Evolutionary conservation across 64 coral and sea anemone species (phyloP).

Genomic region (Actinia tenebrosa): DNA sequence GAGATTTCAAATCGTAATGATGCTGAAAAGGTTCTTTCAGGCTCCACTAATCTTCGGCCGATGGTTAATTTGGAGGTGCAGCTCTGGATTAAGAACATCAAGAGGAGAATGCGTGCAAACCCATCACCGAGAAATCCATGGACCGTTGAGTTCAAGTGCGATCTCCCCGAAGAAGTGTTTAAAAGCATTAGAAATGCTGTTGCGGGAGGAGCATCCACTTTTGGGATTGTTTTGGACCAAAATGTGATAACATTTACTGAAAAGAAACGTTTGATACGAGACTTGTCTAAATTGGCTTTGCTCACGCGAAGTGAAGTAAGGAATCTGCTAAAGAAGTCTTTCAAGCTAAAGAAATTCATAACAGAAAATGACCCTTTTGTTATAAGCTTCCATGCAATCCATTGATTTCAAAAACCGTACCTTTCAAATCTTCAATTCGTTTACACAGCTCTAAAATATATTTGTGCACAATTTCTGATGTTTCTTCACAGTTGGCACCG

Average conservation of each 20-base stretch:
- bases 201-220: constrained; percentile 25
- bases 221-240: constrained; percentile 27
- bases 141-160: constrained; percentile 46
- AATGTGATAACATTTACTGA: constrained; percentile 18
- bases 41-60: constrained; percentile 23
- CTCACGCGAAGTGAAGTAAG: constrained; percentile 28
- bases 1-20: constrained; percentile 9
- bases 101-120: constrained; percentile 38
- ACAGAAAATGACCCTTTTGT: constrained; percentile 51
- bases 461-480: constrained; percentile 52
- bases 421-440: constrained; percentile 52
- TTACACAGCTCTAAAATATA: constrained; percentile 58
- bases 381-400: constrained; percentile 26
- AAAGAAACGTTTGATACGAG: constrained; percentile 13
- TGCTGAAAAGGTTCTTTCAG: constrained; percentile 22
- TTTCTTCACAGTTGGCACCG: constrained; percentile 78
- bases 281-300: constrained; percentile 38
- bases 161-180: constrained; percentile 47
- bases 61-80: constrained; percentile 32
- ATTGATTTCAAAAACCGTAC: constrained; percentile 35
- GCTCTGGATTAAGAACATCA: constrained; percentile 50
- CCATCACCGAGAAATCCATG: constrained; percentile 50
- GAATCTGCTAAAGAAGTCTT: constrained; percentile 38
- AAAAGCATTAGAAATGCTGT: constrained; percentile 26
- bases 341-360: constrained; percentile 53